These are phyloP conservation scores for Corydoras maculifer DNA, from an alignment of 2,113 vertebrate species.

Conservation along the genomic window DNA sequence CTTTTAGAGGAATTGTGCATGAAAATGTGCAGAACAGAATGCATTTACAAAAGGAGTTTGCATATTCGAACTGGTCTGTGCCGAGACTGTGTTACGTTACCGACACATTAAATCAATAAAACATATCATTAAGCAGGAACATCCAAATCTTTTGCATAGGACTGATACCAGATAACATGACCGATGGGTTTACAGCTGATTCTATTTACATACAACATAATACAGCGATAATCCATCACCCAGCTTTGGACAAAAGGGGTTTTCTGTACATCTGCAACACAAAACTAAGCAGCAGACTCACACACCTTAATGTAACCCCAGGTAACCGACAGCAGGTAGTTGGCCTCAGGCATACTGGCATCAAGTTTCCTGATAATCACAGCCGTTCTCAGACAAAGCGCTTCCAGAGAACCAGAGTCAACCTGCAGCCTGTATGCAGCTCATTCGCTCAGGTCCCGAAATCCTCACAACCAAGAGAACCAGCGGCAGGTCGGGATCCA, in stretches of 20 bases:
- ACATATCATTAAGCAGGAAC: too few species aligned
- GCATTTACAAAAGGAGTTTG: too few species aligned
- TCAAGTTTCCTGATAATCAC: constrained; percentile 30
- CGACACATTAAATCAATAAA: too few species aligned
- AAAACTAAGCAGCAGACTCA: constrained; percentile 42
- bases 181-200: too few species aligned
- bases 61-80: too few species aligned
- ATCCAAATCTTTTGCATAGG: too few species aligned
- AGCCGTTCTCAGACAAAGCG: constrained; percentile 37
- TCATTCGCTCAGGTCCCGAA: neutral
- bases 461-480: neutral
- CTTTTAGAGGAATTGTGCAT: too few species aligned
- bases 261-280: neutral
- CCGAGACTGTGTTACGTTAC: neutral
- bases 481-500: neutral
- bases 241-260: too few species aligned
- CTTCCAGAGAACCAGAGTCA: constrained; percentile 31
- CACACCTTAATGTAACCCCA: constrained; percentile 99
- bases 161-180: too few species aligned
- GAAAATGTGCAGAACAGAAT: too few species aligned
- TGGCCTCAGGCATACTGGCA: constrained; percentile 91
- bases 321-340: constrained; percentile 90
- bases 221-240: too few species aligned
- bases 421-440: constrained; percentile 8
- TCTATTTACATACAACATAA: too few species aligned